A percentile compares a stretch with the other conserved stretches of the same genome.
Conservation (phyloP, 2,888 invertebrate species). For the Chrysopilus asiliformis region DNA sequence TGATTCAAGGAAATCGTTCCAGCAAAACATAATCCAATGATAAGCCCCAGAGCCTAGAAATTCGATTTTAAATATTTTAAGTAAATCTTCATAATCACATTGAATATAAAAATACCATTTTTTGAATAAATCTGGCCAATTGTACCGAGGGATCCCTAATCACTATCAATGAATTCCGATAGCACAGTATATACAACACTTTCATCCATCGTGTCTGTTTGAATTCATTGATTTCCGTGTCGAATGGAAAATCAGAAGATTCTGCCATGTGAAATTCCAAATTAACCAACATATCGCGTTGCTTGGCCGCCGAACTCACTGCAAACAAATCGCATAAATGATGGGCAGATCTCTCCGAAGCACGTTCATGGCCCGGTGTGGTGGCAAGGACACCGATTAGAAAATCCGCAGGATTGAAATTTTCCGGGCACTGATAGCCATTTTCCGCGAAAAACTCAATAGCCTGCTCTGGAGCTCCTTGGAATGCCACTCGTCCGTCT, state of each 20-base stretch:
- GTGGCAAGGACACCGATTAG: conserved; percentile 72
- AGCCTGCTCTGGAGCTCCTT: conserved; percentile 56
- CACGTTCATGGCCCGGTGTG: conserved; percentile 61
- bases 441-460: conserved; percentile 58
- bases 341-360: conserved; percentile 53
- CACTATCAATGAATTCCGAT: conserved; percentile 58
- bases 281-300: conserved; percentile 60
- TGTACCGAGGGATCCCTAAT: conserved; percentile 72
- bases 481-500: conserved; percentile 75
- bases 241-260: conserved; percentile 36
- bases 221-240: conserved; percentile 31
- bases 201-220: conserved; percentile 52
- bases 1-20: conserved; percentile 61
- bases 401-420: conserved; percentile 85
- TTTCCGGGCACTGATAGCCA: conserved; percentile 63
- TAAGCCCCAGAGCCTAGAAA: conserved; percentile 49
- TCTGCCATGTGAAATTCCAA: conserved; percentile 54
- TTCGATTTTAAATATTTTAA: neutral
- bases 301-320: conserved; percentile 61
- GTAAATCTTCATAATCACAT: neutral
- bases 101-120: conserved; percentile 47
- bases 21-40: conserved; percentile 75
- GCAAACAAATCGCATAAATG: conserved; percentile 66
- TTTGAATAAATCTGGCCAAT: conserved; percentile 60
- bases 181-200: conserved; percentile 62